phyloP scores from a whole-genome alignment of 2,888 invertebrate species.

The Macrostomum cliftonense region DNA sequence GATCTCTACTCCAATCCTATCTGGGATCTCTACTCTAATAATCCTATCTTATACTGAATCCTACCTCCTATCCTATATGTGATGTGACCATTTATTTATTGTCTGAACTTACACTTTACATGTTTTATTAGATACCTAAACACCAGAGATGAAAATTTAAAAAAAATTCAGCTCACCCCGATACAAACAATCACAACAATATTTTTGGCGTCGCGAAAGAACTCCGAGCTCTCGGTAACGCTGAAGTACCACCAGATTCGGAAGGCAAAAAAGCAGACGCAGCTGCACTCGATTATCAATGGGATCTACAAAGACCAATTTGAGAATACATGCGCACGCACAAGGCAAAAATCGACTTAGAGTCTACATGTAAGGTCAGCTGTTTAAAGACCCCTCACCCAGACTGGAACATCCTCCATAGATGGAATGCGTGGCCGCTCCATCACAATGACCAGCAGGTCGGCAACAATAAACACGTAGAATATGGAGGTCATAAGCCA shows the following conservation, averaged over 20 bases:
- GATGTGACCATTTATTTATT: too few species aligned
- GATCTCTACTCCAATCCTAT: too few species aligned
- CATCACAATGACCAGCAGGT: conserved; percentile 30
- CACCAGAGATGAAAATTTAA: not conserved
- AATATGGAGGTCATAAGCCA: conserved; percentile 24
- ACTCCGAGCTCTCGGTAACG: conserved; percentile 24
- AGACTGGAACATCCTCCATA: conserved; percentile 24
- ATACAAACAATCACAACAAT: conserved; percentile 28
- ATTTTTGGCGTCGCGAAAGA: conserved; percentile 36
- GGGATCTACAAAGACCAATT: conserved; percentile 21
- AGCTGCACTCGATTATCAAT: conserved; percentile 30
- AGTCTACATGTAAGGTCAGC: not conserved
- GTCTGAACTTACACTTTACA: not conserved
- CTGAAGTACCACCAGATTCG: conserved; percentile 28
- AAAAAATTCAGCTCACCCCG: conserved; percentile 22
- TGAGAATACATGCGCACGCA: not conserved
- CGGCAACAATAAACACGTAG: conserved; percentile 26
- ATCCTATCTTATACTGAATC: too few species aligned
- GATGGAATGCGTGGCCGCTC: conserved; percentile 31
- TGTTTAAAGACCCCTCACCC: conserved; percentile 21
- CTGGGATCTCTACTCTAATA: too few species aligned
- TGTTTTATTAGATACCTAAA: not conserved
- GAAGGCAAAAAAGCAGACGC: conserved; percentile 27
- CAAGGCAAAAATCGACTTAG: not conserved
- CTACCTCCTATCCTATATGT: too few species aligned